phyloP scores from a whole-genome alignment of 37 sponge, comb jelly and placozoan genomes.

The Cladorhizidae sp. region DNA sequence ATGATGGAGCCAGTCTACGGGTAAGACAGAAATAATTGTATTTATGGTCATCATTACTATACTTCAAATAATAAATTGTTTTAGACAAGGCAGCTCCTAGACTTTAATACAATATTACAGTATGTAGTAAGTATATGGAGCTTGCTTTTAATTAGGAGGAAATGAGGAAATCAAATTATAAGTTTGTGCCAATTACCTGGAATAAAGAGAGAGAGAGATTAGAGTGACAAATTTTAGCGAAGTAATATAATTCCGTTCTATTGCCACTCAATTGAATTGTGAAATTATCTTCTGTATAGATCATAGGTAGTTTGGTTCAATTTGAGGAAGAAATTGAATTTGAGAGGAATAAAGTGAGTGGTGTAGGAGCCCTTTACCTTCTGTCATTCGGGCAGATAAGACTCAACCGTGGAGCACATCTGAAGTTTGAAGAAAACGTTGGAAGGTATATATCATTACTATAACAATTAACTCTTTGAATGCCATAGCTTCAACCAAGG shows the following conservation, averaged over 20 bases:
- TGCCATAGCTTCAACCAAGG: neutral
- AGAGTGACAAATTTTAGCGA: too few relatives aligned
- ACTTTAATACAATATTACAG: too few relatives aligned
- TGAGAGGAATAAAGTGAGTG: conserved; percentile 9
- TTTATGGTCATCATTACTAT: too few relatives aligned
- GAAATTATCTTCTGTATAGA: conserved; percentile 1
- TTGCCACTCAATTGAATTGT: neutral
- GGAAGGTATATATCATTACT: conserved; percentile 28
- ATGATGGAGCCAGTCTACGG: conserved; percentile 26
- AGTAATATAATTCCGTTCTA: neutral
- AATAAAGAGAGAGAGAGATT: too few relatives aligned
- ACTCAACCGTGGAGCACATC: neutral
- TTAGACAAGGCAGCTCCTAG: too few relatives aligned
- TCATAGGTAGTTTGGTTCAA: conserved; percentile 38
- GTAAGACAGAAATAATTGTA: conserved; percentile 11
- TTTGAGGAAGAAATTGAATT: conserved; percentile 18
- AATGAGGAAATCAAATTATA: neutral
- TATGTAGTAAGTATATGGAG: too few relatives aligned
- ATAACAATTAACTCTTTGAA: neutral
- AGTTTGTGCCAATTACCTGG: neutral
- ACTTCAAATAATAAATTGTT: too few relatives aligned
- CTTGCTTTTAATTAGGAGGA: too few relatives aligned
- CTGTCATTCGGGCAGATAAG: conserved; percentile 46
- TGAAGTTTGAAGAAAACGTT: conserved; percentile 35
- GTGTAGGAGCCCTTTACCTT: conserved; percentile 29